Conservation (phyloP, 2,797 vertebrate species). For the Squalus acanthias region DNA sequence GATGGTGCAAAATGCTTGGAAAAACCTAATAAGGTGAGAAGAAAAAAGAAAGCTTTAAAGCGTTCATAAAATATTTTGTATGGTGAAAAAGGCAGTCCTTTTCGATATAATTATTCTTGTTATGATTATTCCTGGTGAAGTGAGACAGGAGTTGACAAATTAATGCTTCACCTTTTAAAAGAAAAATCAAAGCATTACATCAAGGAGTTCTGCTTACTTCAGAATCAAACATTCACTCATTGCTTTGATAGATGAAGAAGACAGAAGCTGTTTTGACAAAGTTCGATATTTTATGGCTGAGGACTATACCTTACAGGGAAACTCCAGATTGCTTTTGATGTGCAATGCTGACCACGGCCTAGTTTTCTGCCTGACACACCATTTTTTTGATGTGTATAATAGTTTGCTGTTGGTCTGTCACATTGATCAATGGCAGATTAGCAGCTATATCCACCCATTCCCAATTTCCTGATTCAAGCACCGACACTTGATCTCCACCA, state of each 20-base stretch:
- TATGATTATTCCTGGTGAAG: not conserved
- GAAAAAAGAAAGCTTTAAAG: not conserved
- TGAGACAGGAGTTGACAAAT: constrained; percentile 6
- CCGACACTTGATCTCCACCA: not conserved
- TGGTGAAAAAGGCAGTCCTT: not conserved
- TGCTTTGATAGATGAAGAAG: constrained; percentile 17
- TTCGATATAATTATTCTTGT: not conserved
- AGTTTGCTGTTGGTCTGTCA: not conserved
- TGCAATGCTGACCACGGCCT: not conserved
- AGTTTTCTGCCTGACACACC: not conserved
- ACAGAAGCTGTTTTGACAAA: not conserved
- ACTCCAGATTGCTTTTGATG: not conserved
- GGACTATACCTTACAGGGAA: constrained; percentile 2
- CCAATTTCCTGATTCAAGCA: not conserved
- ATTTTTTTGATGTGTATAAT: constrained; percentile 1
- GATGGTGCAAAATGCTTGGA: not conserved
- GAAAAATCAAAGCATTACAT: constrained; percentile 15
- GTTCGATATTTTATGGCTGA: not conserved
- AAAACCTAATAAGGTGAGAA: not conserved
- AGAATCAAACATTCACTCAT: not conserved
- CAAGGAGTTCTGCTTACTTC: not conserved
- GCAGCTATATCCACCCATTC: not conserved
- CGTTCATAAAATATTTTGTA: not conserved
- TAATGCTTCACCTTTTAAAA: not conserved
- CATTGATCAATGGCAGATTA: not conserved